These are phyloP conservation scores for Gastracanthus pulcherrimus DNA, from an alignment of 2,888 invertebrate species.

Conservation along the genomic window DNA sequence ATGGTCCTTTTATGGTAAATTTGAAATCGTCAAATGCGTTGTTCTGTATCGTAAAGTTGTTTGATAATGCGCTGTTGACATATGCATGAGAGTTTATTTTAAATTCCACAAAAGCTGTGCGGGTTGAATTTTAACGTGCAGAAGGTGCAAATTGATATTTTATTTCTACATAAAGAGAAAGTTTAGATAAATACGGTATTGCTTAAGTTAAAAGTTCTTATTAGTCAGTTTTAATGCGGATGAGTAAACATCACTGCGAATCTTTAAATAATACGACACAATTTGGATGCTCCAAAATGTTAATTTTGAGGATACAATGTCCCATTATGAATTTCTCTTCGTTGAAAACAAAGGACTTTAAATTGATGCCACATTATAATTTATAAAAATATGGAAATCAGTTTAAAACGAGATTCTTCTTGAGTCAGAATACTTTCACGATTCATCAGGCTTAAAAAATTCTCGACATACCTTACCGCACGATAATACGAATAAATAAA, in stretches of 20 bases:
- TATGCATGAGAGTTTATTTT: neutral
- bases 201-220: too few relatives aligned
- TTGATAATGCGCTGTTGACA: neutral
- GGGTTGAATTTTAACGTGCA: neutral
- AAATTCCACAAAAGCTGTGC: neutral
- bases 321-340: neutral
- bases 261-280: neutral
- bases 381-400: neutral
- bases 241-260: neutral
- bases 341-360: neutral
- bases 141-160: neutral
- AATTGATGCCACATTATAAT: neutral
- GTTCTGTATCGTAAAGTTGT: too few relatives aligned
- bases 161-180: neutral
- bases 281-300: neutral
- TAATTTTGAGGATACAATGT: neutral
- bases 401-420: too few relatives aligned
- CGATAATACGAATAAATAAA: neutral
- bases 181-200: neutral
- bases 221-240: too few relatives aligned
- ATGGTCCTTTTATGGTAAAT: too few relatives aligned
- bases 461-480: too few relatives aligned
- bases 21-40: too few relatives aligned
- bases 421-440: too few relatives aligned
- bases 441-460: neutral